Percentiles rank a stretch among this genome's conserved stretches.
These are phyloP conservation scores for Hypsibius dujardini DNA, from an alignment of 1,140 invertebrate species.

Conservation along the genomic window DNA sequence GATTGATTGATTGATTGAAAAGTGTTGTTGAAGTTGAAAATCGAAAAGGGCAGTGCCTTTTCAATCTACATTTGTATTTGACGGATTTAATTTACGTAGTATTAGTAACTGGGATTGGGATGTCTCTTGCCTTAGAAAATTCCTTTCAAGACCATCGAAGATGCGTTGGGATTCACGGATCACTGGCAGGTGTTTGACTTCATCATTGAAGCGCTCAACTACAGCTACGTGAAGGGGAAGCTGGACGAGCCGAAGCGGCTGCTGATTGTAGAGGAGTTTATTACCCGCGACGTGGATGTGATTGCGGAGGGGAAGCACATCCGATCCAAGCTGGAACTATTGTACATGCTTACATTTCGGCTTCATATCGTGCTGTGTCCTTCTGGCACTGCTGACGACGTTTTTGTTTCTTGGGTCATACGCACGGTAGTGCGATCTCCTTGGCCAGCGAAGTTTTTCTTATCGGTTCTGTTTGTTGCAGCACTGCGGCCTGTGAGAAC, in stretches of 20 bases:
- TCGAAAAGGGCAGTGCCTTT: no score
- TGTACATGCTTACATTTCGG: no score
- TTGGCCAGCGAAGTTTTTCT: background rate
- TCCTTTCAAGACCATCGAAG: background rate
- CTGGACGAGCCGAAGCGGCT: background rate
- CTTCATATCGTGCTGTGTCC: no score
- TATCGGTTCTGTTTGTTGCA: background rate
- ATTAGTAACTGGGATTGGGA: no score
- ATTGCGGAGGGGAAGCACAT: background rate
- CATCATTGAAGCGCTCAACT: slow-evolving; percentile 10
- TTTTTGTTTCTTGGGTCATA: background rate
- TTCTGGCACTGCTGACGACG: no score
- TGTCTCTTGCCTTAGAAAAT: no score
- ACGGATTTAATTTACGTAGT: no score
- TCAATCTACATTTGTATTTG: no score
- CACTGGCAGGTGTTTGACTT: slow-evolving; percentile 16
- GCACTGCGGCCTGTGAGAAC: background rate
- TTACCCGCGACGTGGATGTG: slow-evolving; percentile 1
- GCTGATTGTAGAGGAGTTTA: background rate
- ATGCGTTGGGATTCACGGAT: background rate
- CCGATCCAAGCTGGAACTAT: background rate
- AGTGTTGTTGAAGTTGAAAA: no score
- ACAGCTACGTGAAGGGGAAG: slow-evolving; percentile 3
- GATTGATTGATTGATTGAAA: no score
- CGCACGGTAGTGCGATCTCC: no score